Percentiles rank a stretch among this genome's conserved stretches.
Conservation (phyloP, 2,113 vertebrate species). For the Notarius quadriscutis region DNA sequence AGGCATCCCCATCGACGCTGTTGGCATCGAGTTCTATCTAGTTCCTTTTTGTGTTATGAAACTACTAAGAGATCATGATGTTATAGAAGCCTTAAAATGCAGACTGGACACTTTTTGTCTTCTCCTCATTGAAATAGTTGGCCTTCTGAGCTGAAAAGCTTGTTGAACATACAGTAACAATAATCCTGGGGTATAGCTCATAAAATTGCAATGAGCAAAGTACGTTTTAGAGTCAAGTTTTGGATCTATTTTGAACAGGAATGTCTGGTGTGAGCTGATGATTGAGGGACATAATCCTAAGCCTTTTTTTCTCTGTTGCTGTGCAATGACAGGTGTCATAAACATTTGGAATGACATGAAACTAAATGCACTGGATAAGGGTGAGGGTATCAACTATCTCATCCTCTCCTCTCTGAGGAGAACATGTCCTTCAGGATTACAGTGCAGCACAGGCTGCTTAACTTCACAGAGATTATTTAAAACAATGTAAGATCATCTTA, state of each 20-base stretch:
- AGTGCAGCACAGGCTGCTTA: not conserved
- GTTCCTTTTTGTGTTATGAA: not conserved
- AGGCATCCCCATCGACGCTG: too few relatives aligned
- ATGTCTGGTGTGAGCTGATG: not conserved
- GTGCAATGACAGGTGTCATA: not conserved
- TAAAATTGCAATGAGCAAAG: not conserved
- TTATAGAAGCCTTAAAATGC: not conserved
- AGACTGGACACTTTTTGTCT: not conserved
- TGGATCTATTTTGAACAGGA: not conserved
- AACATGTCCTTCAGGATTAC: not conserved
- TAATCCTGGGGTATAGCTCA: not conserved
- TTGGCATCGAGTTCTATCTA: too few relatives aligned
- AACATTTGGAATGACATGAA: constrained; percentile 3
- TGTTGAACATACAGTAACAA: not conserved
- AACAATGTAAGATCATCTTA: not conserved
- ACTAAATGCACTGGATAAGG: not conserved
- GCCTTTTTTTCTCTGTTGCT: not conserved
- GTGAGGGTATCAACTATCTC: not conserved
- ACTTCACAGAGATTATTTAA: not conserved
- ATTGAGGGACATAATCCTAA: not conserved
- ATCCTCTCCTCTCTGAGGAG: not conserved
- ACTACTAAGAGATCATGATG: not conserved
- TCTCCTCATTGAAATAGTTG: not conserved
- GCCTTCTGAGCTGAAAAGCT: not conserved
- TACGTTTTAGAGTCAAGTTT: not conserved